Evolutionary conservation across 2,888 invertebrate species (phyloP), one percentile per base, ranked within the genome.

Genomic region (Ethmia dodecea): DNA sequence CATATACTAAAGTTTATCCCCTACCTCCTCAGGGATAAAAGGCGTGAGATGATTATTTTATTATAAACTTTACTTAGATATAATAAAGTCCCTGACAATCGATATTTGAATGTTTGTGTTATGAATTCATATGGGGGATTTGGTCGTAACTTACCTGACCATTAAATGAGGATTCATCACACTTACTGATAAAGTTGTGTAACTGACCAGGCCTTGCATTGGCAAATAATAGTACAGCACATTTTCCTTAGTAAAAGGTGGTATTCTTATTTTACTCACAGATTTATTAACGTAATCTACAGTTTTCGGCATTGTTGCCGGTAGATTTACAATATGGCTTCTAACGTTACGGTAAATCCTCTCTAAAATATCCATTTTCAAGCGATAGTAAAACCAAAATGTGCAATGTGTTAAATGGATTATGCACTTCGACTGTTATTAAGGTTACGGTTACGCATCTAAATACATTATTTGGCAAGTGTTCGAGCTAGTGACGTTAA

Each of bases 91-190:
- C n/a, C n/a, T n/a, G n/a, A n/a, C n/a, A n/a, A n/a, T n/a, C n/a
- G n/a, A n/a, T n/a, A n/a, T n/a, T n/a, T n/a, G n/a, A n/a, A n/a
- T n/a, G n/a, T n/a, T n/a, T n/a, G n/a, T n/a, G n/a, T n/a, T n/a
- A n/a, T n/a, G n/a, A n/a, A n/a, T n/a, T n/a, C n/a, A n/a, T n/a
- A n/a, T n/a, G n/a, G n/a, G n/a, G n/a, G n/a, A n/a, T n/a, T n/a
- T n/a, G n/a, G n/a, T n/a, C 15, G 12, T 16, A 16, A 35, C 64
- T 49, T 62, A 91, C 92, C 92, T 92, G 54, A 92, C 87, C 55
- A 93, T 88, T 49, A 94, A 76, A 47, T 90, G 89, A 3, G 95
- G 95, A 64, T 95, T 94, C 93, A 95, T 94, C 33, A 95, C 93
- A 79, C 93, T 93, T 30, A 95, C 86, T 29, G 94, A 93, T 33